Evolutionary conservation across 1,140 invertebrate species (phyloP).

Genomic region (Drosophila guanche): DNA sequence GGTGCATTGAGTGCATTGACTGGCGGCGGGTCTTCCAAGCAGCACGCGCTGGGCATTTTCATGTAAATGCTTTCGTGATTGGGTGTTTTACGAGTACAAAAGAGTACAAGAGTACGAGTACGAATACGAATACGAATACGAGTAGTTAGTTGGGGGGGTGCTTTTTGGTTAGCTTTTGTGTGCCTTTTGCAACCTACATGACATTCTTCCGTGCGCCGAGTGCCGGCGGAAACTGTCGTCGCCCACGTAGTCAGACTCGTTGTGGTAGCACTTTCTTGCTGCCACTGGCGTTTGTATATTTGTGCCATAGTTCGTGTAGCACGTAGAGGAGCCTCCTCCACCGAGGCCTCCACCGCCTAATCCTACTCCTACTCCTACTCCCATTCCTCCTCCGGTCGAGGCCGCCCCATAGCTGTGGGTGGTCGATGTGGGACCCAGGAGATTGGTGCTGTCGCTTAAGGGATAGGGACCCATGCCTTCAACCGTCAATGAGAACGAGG

Average conservation of each 20-base stretch:
- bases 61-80: conserved; percentile 69
- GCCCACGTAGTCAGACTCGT: conserved; percentile 68
- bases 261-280: conserved; percentile 81
- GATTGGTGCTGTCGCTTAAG: conserved; percentile 83
- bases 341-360: conserved; percentile 23
- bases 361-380: conserved; percentile 21
- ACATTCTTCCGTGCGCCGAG: conserved; percentile 83
- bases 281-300: conserved; percentile 82
- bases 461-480: conserved; percentile 84
- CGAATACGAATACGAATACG: conserved; percentile 1
- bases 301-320: conserved; percentile 83
- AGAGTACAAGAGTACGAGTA: background rate
- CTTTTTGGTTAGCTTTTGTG: conserved; percentile 27
- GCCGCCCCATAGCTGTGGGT: conserved; percentile 52
- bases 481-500: conserved; percentile 83
- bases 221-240: conserved; percentile 80
- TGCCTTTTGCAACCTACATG: conserved; percentile 67
- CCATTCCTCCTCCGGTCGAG: conserved; percentile 9
- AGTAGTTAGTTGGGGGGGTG: conserved; percentile 10
- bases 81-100: conserved; percentile 6
- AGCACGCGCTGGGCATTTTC: conserved; percentile 67
- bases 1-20: conserved; percentile 42
- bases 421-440: conserved; percentile 78
- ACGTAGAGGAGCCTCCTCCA: conserved; percentile 50
- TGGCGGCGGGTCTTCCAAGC: conserved; percentile 26